These are phyloP conservation scores for Drosophila sturtevanti DNA, from an alignment of 1,140 invertebrate species.

Conservation along the genomic window DNA sequence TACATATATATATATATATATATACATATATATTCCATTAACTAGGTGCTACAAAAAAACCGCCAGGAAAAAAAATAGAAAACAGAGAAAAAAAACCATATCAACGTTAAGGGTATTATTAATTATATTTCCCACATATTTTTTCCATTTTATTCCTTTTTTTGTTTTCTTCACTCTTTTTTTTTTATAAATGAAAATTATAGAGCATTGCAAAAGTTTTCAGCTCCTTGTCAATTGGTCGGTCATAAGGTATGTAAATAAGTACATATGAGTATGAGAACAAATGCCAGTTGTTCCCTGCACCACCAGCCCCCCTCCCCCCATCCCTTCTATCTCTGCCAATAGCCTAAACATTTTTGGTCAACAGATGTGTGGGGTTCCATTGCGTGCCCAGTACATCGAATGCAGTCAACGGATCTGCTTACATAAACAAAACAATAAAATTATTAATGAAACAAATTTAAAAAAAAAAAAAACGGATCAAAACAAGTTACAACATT, in stretches of 20 bases:
- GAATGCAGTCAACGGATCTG: conserved; percentile 46
- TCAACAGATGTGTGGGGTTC: conserved; percentile 53
- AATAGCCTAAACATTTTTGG: no score
- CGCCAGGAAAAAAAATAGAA: background rate
- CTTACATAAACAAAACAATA: conserved; percentile 46
- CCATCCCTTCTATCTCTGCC: no score
- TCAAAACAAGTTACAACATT: background rate
- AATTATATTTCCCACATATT: conserved; percentile 33
- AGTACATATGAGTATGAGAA: conserved; percentile 13
- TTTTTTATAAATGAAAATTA: conserved; percentile 33
- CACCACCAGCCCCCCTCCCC: background rate
- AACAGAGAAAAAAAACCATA: background rate
- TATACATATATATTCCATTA: conserved; percentile 6
- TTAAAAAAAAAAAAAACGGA: background rate
- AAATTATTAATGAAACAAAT: background rate
- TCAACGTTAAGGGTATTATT: conserved; percentile 18
- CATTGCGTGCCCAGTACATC: conserved; percentile 35
- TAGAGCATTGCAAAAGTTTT: conserved; percentile 46
- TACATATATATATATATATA: no score
- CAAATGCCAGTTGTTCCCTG: conserved; percentile 24
- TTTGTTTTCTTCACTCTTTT: background rate
- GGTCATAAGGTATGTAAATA: conserved; percentile 8
- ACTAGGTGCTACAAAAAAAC: conserved; percentile 59
- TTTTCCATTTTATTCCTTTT: conserved; percentile 11
- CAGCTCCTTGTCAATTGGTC: conserved; percentile 7